phyloP scores from a whole-genome alignment of 2,797 vertebrate species.

The Diplodus sargus region DNA sequence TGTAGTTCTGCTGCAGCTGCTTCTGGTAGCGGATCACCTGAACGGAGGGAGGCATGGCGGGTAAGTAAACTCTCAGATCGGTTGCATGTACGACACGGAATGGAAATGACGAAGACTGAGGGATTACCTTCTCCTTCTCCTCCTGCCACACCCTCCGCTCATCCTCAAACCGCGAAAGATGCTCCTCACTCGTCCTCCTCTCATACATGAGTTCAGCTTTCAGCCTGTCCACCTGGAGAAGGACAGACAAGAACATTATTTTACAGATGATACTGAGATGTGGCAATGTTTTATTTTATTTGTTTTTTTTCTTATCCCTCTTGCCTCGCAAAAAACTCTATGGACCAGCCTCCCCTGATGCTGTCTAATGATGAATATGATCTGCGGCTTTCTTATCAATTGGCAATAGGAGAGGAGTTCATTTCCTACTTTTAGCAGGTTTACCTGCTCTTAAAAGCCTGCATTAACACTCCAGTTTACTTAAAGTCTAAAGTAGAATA shows the following conservation, averaged over 20 bases:
- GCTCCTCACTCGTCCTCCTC: constrained; percentile 90
- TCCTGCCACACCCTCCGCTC: constrained; percentile 96
- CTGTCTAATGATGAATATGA: too few species aligned
- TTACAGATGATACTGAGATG: too few species aligned
- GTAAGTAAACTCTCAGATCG: constrained; percentile 1
- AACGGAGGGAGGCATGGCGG: background rate
- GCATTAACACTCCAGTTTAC: too few species aligned
- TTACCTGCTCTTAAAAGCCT: too few species aligned
- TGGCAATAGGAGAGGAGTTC: too few species aligned
- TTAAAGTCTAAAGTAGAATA: too few species aligned
- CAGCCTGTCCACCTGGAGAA: constrained; percentile 87
- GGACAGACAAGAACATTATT: background rate
- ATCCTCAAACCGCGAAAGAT: constrained; percentile 90
- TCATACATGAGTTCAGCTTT: constrained; percentile 91
- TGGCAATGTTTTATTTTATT: too few species aligned
- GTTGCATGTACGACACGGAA: background rate
- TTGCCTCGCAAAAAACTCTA: too few species aligned
- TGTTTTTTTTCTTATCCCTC: too few species aligned
- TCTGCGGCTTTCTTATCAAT: too few species aligned
- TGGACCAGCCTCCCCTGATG: too few species aligned
- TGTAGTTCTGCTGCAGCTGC: constrained; percentile 98
- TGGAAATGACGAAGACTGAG: background rate
- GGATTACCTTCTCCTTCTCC: constrained; percentile 92
- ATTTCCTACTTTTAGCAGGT: too few species aligned
- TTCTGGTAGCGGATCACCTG: constrained; percentile 97